Evolutionary conservation across 1,140 invertebrate species (phyloP), one percentile per base, ranked within the genome.

Genomic region (Sipha flava): DNA sequence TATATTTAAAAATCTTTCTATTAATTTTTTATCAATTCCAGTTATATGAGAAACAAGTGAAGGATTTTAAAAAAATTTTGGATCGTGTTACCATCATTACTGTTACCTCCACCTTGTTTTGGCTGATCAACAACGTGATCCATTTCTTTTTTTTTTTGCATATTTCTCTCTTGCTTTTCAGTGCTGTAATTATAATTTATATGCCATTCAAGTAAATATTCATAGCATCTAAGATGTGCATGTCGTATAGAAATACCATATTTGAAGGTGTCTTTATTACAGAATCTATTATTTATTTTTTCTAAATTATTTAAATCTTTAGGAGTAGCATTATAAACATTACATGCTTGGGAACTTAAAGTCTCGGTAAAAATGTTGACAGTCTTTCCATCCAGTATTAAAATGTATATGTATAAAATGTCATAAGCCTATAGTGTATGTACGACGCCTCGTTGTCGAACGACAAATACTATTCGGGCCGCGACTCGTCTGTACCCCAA

Each of bases 1-100:
- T 81, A 85, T 83, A 62, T 82, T 80, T 79, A 81, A 66, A 80
- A 85, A 83, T 81, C 83, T 81, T 75, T 80, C 81, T 31, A 85
- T 84, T 66, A 85, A 43, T 64, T 80, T 82, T 83, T 82, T 81
- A 84, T 86, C 83, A 70, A 84, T 79, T 16, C 83, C 84, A 29
- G 80, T 85, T 64, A 86, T 85, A 79, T 81, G 57, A 77, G 83
- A 81, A 84, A 83, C 81, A 26, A 83, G 45, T 81, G 82, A 43
- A n/a, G 83, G 80, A 70, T 84, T 81, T 47, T 82, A 70, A 82
- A 86, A 85, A 83, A 86, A 85, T 29, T 84, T 81, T 40, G 84
- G 79, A 68, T 84, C 84, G 85, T 86, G 81, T 86, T 86, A 12
- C 85, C 84, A 79, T 85, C 84, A 82, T 86, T 86, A 3, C 84